Conservation (phyloP, 92 coral and sea anemone species). For the Actinernus sp. region DNA sequence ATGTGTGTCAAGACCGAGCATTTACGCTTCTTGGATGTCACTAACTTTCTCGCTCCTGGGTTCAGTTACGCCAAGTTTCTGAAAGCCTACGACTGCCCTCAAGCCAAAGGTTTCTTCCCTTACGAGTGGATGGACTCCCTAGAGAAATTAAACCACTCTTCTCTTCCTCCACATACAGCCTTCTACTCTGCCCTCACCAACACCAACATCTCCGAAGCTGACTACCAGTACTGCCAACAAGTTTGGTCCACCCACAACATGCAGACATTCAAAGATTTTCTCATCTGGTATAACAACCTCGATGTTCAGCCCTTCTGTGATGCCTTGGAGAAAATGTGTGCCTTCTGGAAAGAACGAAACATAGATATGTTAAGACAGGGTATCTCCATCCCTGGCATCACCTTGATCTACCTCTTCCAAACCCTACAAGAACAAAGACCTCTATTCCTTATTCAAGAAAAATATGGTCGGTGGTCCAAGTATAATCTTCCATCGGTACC, state of each 20-base stretch:
- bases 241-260: slow-evolving; percentile 30
- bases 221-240: slow-evolving; percentile 34
- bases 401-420: slow-evolving; percentile 30
- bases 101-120: slow-evolving; percentile 19
- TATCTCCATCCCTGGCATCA: slow-evolving; percentile 37
- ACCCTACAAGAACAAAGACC: slow-evolving; percentile 33
- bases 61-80: slow-evolving; percentile 53
- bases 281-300: slow-evolving; percentile 36
- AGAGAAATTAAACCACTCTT: slow-evolving; percentile 23
- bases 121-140: slow-evolving; percentile 37
- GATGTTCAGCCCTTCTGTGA: slow-evolving; percentile 34
- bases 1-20: slow-evolving; percentile 35
- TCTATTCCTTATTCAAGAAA: slow-evolving; percentile 29
- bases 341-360: slow-evolving; percentile 11
- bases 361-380: slow-evolving; percentile 36
- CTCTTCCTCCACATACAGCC: slow-evolving; percentile 34
- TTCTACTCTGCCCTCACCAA: slow-evolving; percentile 24
- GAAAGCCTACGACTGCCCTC: slow-evolving; percentile 45
- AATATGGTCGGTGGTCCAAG: slow-evolving; percentile 49
- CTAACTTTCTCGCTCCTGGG: slow-evolving; percentile 62
- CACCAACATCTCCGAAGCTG: slow-evolving; percentile 16
- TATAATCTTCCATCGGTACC: slow-evolving; percentile 52
- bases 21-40: slow-evolving; percentile 52
- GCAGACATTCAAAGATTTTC: slow-evolving; percentile 31
- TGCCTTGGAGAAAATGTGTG: slow-evolving; percentile 32